Evolutionary conservation across 2,113 vertebrate species (phyloP), one percentile per base, ranked within the genome.

Genomic region (Pitta sordida): DNA sequence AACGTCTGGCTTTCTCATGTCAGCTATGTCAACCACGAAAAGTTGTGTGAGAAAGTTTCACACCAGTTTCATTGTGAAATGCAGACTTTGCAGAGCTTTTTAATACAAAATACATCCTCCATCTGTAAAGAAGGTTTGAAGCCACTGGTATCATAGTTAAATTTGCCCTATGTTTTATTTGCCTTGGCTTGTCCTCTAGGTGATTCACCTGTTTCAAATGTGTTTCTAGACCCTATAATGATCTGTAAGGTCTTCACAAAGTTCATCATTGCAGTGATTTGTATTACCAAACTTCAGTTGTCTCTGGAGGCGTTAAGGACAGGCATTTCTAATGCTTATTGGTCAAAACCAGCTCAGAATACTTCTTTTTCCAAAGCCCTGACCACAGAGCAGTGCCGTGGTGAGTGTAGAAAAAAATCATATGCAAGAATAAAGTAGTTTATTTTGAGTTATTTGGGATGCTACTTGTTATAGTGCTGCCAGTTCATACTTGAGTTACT

Each of bases 1-100:
- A 41, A 51, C 0, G 0, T 62, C 46, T 58, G 29, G 64, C 20
- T 73, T 90, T 79, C 13, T 59, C 7, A 0, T 51, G 15, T 55
- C 48, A 64, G 18, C 13, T 10, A 1, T 43, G 37, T 78, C 41
- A 73, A 30, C 6, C 26, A 79, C 29, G 21, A 84, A 49, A 67
- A 84, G 46, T 26, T 34, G 11, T 39, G 27, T 34, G n/a, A 53
- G 69, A 53, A 85, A 73, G 53, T 85, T 46, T 41, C 41, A 23
- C 53, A 55, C 26, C 27, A 27, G 3, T 20, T 73, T 85, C 10
- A 29, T 10, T 36, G 46, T 52, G 48, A 41, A 75, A 49, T 23
- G 27, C 4, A 48, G 23, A 13, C 29, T 63, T 90, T 46, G 52
- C 23, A 56, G 58, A 70, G 16, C 15, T 52, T 81, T 85, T 79